A percentile compares a stretch with the other conserved stretches of the same genome.
Conservation (phyloP, 2,113 vertebrate genomes). For the Elephantulus edwardii region DNA sequence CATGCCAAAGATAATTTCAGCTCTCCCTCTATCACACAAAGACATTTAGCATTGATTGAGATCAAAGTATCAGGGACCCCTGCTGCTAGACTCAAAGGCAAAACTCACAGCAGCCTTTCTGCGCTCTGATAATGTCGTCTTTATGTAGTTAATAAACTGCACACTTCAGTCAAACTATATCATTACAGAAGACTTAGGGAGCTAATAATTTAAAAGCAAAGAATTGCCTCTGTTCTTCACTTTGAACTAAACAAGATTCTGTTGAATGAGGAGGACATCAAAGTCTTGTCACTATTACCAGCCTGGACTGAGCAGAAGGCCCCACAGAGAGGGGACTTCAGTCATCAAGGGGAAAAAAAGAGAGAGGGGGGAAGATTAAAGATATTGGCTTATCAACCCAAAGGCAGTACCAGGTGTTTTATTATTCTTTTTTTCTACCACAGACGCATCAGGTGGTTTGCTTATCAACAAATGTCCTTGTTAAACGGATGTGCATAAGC, state of each 20-base stretch:
- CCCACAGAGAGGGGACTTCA: constrained; percentile 85
- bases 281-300: constrained; percentile 88
- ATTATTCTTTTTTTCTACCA: constrained; percentile 60
- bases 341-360: constrained; percentile 74
- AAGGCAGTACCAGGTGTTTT: constrained; percentile 81
- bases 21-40: constrained; percentile 89
- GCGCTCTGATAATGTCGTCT: constrained; percentile 92
- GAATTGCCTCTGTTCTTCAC: constrained; percentile 89
- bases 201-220: constrained; percentile 95
- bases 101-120: constrained; percentile 87
- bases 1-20: constrained; percentile 89
- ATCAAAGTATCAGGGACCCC: constrained; percentile 91
- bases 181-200: constrained; percentile 92
- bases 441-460: constrained; percentile 80
- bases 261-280: constrained; percentile 90
- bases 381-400: constrained; percentile 82
- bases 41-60: constrained; percentile 95
- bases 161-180: constrained; percentile 93
- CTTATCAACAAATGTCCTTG: constrained; percentile 79
- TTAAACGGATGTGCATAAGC: constrained; percentile 60
- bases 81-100: constrained; percentile 91
- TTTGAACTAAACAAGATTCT: constrained; percentile 94
- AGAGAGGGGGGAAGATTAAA: constrained; percentile 80
- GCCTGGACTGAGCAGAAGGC: constrained; percentile 85
- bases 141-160: constrained; percentile 95